Evolutionary conservation across 2,797 vertebrate species (phyloP), one percentile per base, ranked within the genome.

Genomic region (Syngnathus acus): DNA sequence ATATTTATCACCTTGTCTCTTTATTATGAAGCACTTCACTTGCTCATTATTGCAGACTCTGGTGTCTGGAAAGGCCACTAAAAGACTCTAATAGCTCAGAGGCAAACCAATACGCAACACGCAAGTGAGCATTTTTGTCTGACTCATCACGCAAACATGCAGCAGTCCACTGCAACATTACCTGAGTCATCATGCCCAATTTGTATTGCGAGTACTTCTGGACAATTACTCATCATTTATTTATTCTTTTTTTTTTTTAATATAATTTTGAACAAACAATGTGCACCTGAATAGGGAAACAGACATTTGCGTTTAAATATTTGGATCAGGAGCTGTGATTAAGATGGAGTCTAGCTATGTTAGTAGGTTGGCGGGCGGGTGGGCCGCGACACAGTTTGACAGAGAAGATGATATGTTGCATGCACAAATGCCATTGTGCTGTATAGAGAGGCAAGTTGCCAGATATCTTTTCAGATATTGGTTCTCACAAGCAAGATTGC

Each of bases 161-260:
- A 14, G 54, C 23, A 16, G 54, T 14, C 9, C 9, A 2, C 26
- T 9, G 23, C 62, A 68, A 47, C 19, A 54, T 37, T 65, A 76
- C 69, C 37, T 65, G 68, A 78, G 64, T 78, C 72, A 66, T 55
- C 57, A 50, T 39, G 70, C 40, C 68, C 59, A 50, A 53, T 53
- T 53, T 57, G 66, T 66, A 37, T 62, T 72, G 62, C 62, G 57
- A 32, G 32, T 55, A 17, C 37, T 42, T 2, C 32, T 6, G 55
- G 55, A 58, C 13, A 58, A 38, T 58, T 16, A 58, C 55, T 58
- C 16, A 38, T 9, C 19, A 6, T 58, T 19, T 38, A 9, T 14
- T 38, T 43, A 10, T 43, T 43, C 0, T 40, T 32, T 32, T 32
- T 32, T 32, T 26, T 26, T 26, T 40, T 4, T 40, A 2, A 40